Conservation (phyloP, 2,888 invertebrate species). For the Cistogaster globosa region DNA sequence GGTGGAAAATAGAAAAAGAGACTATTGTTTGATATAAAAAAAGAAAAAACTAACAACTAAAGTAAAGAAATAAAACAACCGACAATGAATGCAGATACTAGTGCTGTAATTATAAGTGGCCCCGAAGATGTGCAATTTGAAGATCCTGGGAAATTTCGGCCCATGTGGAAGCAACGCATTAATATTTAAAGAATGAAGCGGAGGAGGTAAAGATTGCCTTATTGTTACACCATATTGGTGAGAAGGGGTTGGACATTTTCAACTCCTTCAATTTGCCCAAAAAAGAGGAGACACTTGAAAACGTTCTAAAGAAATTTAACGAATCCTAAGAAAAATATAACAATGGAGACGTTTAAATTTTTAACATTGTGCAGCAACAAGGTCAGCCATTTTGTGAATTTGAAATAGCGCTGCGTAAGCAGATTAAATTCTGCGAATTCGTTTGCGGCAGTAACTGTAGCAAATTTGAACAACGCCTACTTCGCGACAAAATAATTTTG, state of each 20-base stretch:
- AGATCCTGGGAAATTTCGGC: background rate
- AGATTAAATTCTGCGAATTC: slow-evolving; percentile 34
- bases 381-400: slow-evolving; percentile 49
- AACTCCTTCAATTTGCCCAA: slow-evolving; percentile 11
- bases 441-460: background rate
- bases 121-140: slow-evolving; percentile 11
- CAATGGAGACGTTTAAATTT: slow-evolving; percentile 38
- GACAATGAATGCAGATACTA: background rate
- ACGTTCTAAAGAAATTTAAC: slow-evolving; percentile 12
- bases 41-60: too few species aligned
- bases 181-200: background rate
- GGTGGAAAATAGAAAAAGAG: too few species aligned
- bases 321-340: slow-evolving; percentile 23
- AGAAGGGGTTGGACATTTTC: slow-evolving; percentile 18
- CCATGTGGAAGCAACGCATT: slow-evolving; percentile 18
- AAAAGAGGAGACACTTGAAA: slow-evolving; percentile 1
- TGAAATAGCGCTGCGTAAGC: slow-evolving; percentile 30
- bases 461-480: slow-evolving; percentile 32
- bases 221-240: slow-evolving; percentile 4
- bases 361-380: slow-evolving; percentile 29
- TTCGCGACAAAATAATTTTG: slow-evolving; percentile 31
- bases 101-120: background rate
- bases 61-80: background rate
- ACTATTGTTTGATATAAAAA: too few species aligned
- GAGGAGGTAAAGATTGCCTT: slow-evolving; percentile 12